Conservation (phyloP, 1,140 invertebrate genomes). For the Pemphigus obesinymphae region DNA sequence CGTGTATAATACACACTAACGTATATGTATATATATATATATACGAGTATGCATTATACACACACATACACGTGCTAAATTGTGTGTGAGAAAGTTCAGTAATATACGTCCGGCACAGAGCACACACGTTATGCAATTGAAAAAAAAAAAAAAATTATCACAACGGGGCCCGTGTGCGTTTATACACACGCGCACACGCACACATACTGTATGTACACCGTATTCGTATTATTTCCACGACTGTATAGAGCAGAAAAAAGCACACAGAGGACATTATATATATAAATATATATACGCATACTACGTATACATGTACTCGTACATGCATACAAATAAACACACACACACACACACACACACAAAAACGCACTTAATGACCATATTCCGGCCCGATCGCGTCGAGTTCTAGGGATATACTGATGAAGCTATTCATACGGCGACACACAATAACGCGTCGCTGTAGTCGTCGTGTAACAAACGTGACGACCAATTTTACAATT, state of each 20-base stretch:
- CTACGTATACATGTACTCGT: background rate
- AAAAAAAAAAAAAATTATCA: background rate
- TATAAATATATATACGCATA: too few relatives aligned
- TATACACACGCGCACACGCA: too few relatives aligned
- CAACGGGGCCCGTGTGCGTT: background rate
- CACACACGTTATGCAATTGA: background rate
- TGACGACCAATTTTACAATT: background rate
- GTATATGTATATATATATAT: too few relatives aligned
- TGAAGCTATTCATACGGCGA: slow-evolving; percentile 20
- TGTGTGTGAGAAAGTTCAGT: slow-evolving; percentile 12
- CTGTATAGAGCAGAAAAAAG: background rate
- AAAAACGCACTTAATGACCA: slow-evolving; percentile 10
- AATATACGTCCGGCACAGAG: background rate
- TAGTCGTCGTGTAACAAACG: background rate
- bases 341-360: background rate
- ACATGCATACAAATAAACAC: background rate
- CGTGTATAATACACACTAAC: too few relatives aligned
- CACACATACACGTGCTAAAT: background rate
- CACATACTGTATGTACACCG: too few relatives aligned
- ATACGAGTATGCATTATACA: background rate
- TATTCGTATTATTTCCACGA: background rate
- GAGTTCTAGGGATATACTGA: slow-evolving; percentile 11
- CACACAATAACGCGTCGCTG: background rate
- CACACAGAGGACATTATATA: too few relatives aligned
- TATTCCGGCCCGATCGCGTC: slow-evolving; percentile 9